Conservation (phyloP, 2,888 invertebrate genomes). For the Catocala fraxini region DNA sequence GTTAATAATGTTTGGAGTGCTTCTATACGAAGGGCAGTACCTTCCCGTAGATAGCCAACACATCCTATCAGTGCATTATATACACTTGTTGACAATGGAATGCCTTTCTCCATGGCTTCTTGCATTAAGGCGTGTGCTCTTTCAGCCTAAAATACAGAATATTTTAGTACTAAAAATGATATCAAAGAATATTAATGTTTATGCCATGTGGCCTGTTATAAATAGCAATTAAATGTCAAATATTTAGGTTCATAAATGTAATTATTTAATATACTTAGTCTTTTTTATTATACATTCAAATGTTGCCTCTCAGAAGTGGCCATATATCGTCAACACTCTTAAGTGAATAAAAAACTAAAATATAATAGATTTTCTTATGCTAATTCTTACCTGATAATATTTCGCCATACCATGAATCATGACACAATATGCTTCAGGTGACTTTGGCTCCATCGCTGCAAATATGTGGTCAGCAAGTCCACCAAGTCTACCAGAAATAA, state of each 20-base stretch:
- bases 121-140: constrained; percentile 89
- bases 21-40: constrained; percentile 89
- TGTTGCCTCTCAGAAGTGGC: too few relatives aligned
- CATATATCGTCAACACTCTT: too few relatives aligned
- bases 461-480: constrained; percentile 93
- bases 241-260: too few relatives aligned
- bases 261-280: too few relatives aligned
- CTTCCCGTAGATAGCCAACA: constrained; percentile 89
- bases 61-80: constrained; percentile 91
- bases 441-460: constrained; percentile 90
- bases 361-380: too few relatives aligned
- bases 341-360: too few relatives aligned
- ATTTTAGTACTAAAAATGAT: background rate
- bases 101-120: constrained; percentile 89
- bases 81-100: constrained; percentile 89
- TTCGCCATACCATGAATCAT: constrained; percentile 95
- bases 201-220: too few relatives aligned
- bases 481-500: constrained; percentile 83
- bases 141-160: constrained; percentile 82
- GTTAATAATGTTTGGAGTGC: constrained; percentile 88
- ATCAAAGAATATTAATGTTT: constrained; percentile 4
- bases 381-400: constrained; percentile 87
- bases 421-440: constrained; percentile 91
- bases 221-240: too few relatives aligned
- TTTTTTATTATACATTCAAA: too few relatives aligned